A percentile compares a stretch with the other conserved stretches of the same genome.
These are phyloP conservation scores for Poecilus cupreus DNA, from an alignment of 2,888 invertebrate species.

Conservation along the genomic window DNA sequence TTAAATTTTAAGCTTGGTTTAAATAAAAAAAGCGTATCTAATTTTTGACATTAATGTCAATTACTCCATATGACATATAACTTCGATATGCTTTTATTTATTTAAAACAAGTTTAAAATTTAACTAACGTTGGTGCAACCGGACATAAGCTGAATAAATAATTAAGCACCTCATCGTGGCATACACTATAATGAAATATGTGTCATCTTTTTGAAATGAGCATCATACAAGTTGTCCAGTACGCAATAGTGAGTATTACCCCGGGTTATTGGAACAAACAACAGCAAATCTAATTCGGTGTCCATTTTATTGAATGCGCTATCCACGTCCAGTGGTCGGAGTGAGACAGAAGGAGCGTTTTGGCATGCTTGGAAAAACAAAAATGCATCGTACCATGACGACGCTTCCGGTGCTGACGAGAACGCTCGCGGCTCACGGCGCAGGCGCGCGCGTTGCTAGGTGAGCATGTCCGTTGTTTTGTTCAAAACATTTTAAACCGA, in stretches of 20 bases:
- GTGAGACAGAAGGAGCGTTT: conserved; percentile 61
- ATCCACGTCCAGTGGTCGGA: neutral
- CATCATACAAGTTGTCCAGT: conserved; percentile 5
- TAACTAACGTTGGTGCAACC: no score
- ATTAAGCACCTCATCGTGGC: no score
- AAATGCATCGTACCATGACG: conserved; percentile 63
- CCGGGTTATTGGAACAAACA: conserved; percentile 32
- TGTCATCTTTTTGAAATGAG: no score
- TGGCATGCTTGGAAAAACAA: conserved; percentile 70
- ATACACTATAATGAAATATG: no score
- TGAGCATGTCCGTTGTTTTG: conserved; percentile 59
- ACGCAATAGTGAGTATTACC: neutral
- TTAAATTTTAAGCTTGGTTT: no score
- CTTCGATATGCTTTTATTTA: no score
- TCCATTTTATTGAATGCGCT: conserved; percentile 47
- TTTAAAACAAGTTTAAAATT: no score
- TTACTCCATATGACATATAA: no score
- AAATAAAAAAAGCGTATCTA: no score
- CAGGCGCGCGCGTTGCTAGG: conserved; percentile 55
- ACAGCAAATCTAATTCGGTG: conserved; percentile 46
- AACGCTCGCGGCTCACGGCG: neutral
- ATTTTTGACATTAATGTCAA: no score
- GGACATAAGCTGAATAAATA: no score
- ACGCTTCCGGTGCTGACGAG: conserved; percentile 52
- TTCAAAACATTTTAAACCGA: conserved; percentile 55